These are phyloP conservation scores for Astur gentilis DNA, from an alignment of 2,113 vertebrate genomes.

Conservation along the genomic window DNA sequence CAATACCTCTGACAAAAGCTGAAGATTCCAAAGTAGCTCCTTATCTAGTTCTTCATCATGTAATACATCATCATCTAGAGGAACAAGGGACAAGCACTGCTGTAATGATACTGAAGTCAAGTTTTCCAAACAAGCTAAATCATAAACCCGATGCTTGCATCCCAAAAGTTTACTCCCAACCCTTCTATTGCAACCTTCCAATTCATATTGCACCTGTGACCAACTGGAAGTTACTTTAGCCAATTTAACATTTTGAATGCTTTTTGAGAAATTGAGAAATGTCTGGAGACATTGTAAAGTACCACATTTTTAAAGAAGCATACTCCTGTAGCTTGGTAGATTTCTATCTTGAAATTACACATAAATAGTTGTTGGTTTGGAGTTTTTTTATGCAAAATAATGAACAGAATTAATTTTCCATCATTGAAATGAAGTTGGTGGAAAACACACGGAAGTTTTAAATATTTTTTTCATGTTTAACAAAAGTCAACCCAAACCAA, in stretches of 20 bases:
- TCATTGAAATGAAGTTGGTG: background rate
- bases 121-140: background rate
- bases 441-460: background rate
- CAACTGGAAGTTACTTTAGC: background rate
- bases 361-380: background rate
- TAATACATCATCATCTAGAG: conserved; percentile 92
- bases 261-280: background rate
- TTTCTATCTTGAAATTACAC: background rate
- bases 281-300: background rate
- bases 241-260: background rate
- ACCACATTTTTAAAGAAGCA: background rate
- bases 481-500: background rate
- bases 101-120: background rate
- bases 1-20: conserved; percentile 94
- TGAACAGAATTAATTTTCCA: background rate
- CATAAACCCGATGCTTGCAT: background rate
- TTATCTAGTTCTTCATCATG: conserved; percentile 96
- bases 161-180: background rate
- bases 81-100: background rate
- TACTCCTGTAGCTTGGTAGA: background rate
- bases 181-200: background rate
- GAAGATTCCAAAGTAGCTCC: conserved; percentile 95
- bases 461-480: background rate
- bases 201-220: background rate
- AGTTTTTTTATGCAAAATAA: background rate